Evolutionary conservation across 2,888 invertebrate genomes (phyloP), one percentile per base, ranked within the genome.

Genomic region (Pollenia griseotomentosa): DNA sequence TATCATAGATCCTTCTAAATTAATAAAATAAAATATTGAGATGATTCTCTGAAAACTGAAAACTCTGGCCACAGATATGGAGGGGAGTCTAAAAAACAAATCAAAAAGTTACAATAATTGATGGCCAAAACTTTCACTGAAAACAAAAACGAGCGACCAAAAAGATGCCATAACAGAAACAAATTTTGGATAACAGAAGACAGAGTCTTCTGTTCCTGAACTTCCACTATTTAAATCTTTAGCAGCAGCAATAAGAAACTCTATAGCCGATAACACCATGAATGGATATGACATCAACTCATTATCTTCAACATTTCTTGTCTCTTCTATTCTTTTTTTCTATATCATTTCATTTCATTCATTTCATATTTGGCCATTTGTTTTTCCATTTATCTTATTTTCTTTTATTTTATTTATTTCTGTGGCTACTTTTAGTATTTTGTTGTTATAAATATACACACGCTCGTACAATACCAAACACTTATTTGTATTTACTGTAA

Each of bases 241-340:
- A 33, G n/a, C 66, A 51, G 33, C 10, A 59, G 33, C 57, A 80
- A 55, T 44, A 61, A 42, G n/a, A 61, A 16, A 55, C 48, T 42
- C 33, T 44, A 63, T 71, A 42, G 42, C 7, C 44, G n/a, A 46
- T 19, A 53, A 14, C 6, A 42, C 23, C 12, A 59, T 68, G 33
- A 63, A 78, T 74, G 61, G 68, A 55, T 78, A 83, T 77, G 85
- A 79, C 79, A 87, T 79, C 68, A 79, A 75, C 88, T 81, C 82
- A 80, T 79, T 70, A 71, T 53, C 55, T 73, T 71, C 66, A 63
- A 65, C 53, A 59, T 48, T 53, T 63, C 42, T 63, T 85, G 33
- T 77, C 75, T 66, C 68, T 55, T 59, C 59, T 63, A 16, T 59
- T 33, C 63, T 42, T 73, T 82, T 80, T 61, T 78, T n/a, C 83